phyloP scores from a whole-genome alignment of 2,797 vertebrate genomes.

The Antennarius maculatus region DNA sequence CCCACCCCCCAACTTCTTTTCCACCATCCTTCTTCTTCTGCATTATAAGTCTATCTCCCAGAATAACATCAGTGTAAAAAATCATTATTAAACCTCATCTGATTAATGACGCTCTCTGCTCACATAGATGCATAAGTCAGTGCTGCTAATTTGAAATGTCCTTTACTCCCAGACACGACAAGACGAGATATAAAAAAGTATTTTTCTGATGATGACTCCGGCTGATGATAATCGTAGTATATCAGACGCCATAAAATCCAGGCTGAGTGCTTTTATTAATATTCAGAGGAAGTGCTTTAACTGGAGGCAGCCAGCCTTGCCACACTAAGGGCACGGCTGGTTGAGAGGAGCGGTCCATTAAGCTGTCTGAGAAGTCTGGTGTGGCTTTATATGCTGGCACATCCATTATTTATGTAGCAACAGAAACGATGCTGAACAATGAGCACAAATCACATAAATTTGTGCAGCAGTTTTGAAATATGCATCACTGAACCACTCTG shows the following conservation, averaged over 20 bases:
- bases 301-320: conserved; percentile 62
- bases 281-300: conserved; percentile 76
- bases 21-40: conserved; percentile 3
- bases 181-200: conserved; percentile 34
- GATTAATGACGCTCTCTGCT: conserved; percentile 52
- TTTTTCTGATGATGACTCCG: conserved; percentile 45
- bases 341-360: conserved; percentile 62
- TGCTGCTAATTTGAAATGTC: conserved; percentile 48
- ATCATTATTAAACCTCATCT: conserved; percentile 50
- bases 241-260: conserved; percentile 70
- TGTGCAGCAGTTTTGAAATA: conserved; percentile 10
- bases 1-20: conserved; percentile 27
- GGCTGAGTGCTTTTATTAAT: conserved; percentile 77
- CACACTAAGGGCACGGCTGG: conserved; percentile 48
- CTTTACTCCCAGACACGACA: conserved; percentile 49
- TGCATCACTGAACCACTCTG: neutral
- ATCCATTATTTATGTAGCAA: conserved; percentile 55
- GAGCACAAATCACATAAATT: neutral
- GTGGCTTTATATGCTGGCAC: conserved; percentile 22
- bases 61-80: conserved; percentile 50
- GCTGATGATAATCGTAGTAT: conserved; percentile 63
- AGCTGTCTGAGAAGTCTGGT: conserved; percentile 37
- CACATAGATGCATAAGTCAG: conserved; percentile 43
- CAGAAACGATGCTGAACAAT: conserved; percentile 25
- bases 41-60: conserved; percentile 40